Base-by-base conservation (phyloP, 2,888 invertebrate genomes). In the Empis stercorea region DNA sequence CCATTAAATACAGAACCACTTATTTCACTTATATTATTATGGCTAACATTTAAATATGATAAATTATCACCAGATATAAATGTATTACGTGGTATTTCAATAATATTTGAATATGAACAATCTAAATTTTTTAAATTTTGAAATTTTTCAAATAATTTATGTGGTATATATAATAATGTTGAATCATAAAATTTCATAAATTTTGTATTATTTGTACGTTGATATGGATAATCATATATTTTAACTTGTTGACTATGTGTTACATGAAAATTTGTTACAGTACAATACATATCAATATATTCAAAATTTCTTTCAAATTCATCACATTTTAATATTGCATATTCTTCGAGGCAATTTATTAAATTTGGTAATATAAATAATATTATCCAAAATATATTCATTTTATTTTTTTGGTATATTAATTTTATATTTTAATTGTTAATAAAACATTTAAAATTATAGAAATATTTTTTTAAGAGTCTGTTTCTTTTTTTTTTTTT, bases 171-270 rank as follows among this genome's bases (percentile, higher is more conserved):
- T 43, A 66, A 54, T 44, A 68, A 44, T 7, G 60, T 55, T 1
- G 68, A 68, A 14, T 66, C 65, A 51, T 67, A 68, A 54, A 68
- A 68, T 46, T 68, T 68, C 62, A 68, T 65, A 48, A 64, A 65
- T 52, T 62, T 65, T 6, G 65, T 64, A 55, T 59, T 57, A 40
- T 63, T 61, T 0, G 61, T 60, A 30, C 57, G 58, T 30, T 44
- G 47, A 11, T 23, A 47, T 5, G 55, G 46, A 49, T 63, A 60
- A 30, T 60, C 57, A 27, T 60, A 58, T 17, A 66, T 59, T 48
- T 64, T 61, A 4, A 68, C 57, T 49, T 62, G 62, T 48, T 67
- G 66, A 47, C 61, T 65, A 48, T 68, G 66, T 1, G 62, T 63
- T n/a, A 66, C 65, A 15, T 58, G 60, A 16, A 68, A 62, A 1